Evolutionary conservation across 2,888 invertebrate species (phyloP), one percentile per base, ranked within the genome.

Genomic region (Leptarthrus brevirostris): DNA sequence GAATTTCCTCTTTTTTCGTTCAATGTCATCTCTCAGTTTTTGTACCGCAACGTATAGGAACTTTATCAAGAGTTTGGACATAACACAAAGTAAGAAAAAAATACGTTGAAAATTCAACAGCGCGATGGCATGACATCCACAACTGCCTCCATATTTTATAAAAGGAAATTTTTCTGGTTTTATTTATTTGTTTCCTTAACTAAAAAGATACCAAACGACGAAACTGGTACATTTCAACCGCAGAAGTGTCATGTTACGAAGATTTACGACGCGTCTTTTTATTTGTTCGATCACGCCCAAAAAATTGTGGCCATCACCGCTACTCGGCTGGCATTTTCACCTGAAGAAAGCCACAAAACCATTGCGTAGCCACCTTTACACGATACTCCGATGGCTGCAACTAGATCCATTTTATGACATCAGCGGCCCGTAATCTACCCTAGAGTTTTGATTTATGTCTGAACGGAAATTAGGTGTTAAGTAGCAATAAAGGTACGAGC

Each of bases 171-270:
- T 47, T 72, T 30, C 5, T 58, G 20, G 30, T 52, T 52, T 70
- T 36, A 47, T 69, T 56, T 64, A 74, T 58, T 58, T 72, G 52
- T 75, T 75, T 49, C 64, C 54, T 64, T 66, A 36, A 36, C 53
- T 71, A 54, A 64, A 58, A 73, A 70, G 71, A 73, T 71, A 73
- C 71, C 36, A 72, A 26, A 56, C 56, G 72, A 30, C 47, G 56
- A 56, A 56, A 26, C 36, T 75, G 74, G 74, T 74, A 74, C 75
- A 76, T 74, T 72, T 72, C 61, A 72, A 61, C 75, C 76, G 72
- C 74, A 75, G 24, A 77, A 75, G 77, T 76, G 77, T 77, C 77
- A 76, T 77, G 77, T 77, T 76, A 73, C 64, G 72, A 71, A 75
- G 76, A 77, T 77, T 77, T 76, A 77, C 74, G 70, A 30, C 44